Base-by-base conservation (phyloP, 53 echinoderm and acorn worm species). In the Holothuria scabra region DNA sequence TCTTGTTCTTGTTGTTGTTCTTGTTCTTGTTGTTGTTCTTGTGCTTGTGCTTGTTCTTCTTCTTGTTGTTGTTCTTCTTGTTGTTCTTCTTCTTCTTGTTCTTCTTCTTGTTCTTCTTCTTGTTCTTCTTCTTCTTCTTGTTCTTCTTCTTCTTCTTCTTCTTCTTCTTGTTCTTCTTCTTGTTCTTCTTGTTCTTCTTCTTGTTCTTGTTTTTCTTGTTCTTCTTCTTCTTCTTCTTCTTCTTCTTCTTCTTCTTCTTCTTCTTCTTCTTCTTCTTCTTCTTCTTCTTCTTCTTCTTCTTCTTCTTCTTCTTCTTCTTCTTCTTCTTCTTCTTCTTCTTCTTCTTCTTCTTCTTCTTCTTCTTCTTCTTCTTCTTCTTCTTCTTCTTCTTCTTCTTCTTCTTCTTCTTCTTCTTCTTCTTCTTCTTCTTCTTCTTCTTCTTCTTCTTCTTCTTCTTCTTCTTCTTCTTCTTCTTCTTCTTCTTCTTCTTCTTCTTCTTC, bases 211-310 rank as follows among this genome's bases (percentile, higher is more conserved):
- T n/a, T n/a, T n/a, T n/a, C n/a, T n/a, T n/a, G n/a, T n/a, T n/a
- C 24, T 66, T 66, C 67, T 66, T 26, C 67, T 66, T 66, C 67
- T 66, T 26, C 16, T 66, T 66, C 67, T 66, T 26, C 59, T 60
- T 80, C 80, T 80, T 80, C 80, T 80, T 80, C 80, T 80, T 80
- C 80, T 80, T 80, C 80, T 80, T 80, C 80, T 80, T 80, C 80
- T 80, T 80, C 80, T 80, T 80, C 80, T 62, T 80, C 80, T 80
- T 80, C 80, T 80, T 80, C 61, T 80, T 61, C 80, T 80, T 80
- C 61, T 80, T 80, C 80, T 80, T 80, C 80, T 80, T 80, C 80
- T 80, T 80, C 80, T 80, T 80, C 59, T 60, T 80, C 80, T 80
- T 80, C 80, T 80, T 80, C 80, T 80, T 80, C 80, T 80, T 80